Evolutionary conservation across 2,888 invertebrate genomes (phyloP), one percentile per base, ranked within the genome.

Genomic region (Ichneumoninae sp.): DNA sequence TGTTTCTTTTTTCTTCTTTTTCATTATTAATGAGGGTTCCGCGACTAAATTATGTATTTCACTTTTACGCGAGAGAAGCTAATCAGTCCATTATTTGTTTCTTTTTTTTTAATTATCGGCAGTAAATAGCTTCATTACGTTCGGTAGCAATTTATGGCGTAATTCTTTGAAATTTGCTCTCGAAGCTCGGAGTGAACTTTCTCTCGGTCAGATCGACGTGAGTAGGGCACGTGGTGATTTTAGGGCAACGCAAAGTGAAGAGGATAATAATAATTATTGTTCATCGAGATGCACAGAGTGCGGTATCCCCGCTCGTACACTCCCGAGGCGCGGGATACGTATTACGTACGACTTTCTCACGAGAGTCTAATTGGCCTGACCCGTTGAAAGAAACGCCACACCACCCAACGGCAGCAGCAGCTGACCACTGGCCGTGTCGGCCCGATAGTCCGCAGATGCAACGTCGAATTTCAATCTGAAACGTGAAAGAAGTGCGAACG

Each of bases 391-490:
- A 47, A 68, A 52, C 62, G 79, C 62, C 70, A 68, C 33, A 50
- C 57, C 50, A 33, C 72, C 60, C 60, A 74, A 74, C 60, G 44
- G 22, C 84, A 65, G 68, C 81, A 85, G 87, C 90, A 90, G 91
- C 90, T 90, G 91, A 90, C 87, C 89, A 71, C 82, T 68, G 82
- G 82, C 77, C 26, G 69, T 68, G 72, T 50, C 60, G 40, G 40
- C 69, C 40, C 30, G 33, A 19, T 30, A 22, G 16, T 82, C 40
- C 68, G 87, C 89, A 88, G 89, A 89, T 90, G 91, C 88, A 89
- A 88, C 89, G 87, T 87, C 86, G 85, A 87, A 88, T 89, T 89
- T 90, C 89, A 89, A 91, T 90, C 89, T 90, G 86, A 84, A 70
- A 82, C 86, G 81, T 77, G 86, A 69, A 82, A 80, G 74, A 83